Percentiles rank a stretch among this genome's conserved stretches.
These are phyloP conservation scores for Tamias sibiricus DNA, from an alignment of 2,113 vertebrate species.

Conservation along the genomic window DNA sequence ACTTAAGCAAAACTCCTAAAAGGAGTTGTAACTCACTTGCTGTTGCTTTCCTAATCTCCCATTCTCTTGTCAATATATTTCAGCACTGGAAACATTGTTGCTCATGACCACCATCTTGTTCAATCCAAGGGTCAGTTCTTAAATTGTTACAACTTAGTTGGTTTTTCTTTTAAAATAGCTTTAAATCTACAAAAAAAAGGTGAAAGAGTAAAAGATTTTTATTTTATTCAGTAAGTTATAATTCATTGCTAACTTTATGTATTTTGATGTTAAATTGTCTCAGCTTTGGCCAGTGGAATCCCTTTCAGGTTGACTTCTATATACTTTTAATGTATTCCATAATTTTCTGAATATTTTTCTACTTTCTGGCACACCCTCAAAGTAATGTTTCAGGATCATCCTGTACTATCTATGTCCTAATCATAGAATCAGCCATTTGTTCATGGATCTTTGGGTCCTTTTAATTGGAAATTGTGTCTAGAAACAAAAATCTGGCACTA, in stretches of 20 bases:
- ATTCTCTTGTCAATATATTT: background rate
- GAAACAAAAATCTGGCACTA: background rate
- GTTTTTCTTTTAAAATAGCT: background rate
- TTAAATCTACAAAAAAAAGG: background rate
- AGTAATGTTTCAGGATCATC: background rate
- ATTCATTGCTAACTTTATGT: background rate
- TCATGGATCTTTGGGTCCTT: background rate
- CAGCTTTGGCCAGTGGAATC: background rate
- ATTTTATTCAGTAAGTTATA: background rate
- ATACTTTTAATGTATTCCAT: background rate
- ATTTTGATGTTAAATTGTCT: background rate
- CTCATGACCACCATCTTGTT: background rate
- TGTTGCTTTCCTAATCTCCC: background rate
- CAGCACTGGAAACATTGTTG: background rate
- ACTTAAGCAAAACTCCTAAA: background rate
- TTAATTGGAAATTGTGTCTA: background rate
- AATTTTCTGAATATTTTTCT: background rate
- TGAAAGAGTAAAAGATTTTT: slow-evolving; percentile 9
- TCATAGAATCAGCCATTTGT: background rate
- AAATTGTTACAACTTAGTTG: background rate
- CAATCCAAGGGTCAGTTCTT: background rate
- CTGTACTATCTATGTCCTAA: background rate
- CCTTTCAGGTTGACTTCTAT: background rate
- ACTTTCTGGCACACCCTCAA: background rate
- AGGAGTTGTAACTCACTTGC: background rate